Conservation (phyloP, 2,888 invertebrate genomes). For the Anticlea derivata region DNA sequence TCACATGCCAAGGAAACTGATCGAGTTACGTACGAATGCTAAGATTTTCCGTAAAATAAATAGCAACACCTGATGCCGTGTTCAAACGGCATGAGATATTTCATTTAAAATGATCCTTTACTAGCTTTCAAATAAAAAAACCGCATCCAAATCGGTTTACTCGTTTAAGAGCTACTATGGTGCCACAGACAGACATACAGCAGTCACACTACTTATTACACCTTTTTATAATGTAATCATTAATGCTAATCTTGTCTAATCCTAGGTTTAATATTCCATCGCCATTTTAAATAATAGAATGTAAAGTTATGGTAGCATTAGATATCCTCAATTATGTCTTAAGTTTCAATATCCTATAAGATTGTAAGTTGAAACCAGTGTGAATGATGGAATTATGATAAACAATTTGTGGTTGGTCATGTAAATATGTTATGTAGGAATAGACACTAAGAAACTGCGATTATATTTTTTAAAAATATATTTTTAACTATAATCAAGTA, state of each 20-base stretch:
- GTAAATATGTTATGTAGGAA: slow-evolving; percentile 70
- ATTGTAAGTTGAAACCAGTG: slow-evolving; percentile 2
- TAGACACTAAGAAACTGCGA: slow-evolving; percentile 56
- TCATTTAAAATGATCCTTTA: no score
- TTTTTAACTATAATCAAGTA: slow-evolving; percentile 43
- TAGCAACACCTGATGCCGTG: no score
- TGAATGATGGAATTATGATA: slow-evolving; percentile 15
- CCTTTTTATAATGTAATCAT: neutral
- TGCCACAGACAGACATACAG: no score
- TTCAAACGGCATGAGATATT: no score
- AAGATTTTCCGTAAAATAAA: no score
- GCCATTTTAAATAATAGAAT: slow-evolving; percentile 12
- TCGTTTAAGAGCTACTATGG: no score
- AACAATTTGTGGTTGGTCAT: slow-evolving; percentile 47
- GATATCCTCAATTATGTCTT: slow-evolving; percentile 11
- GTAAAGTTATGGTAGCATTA: slow-evolving; percentile 4
- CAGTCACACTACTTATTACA: no score
- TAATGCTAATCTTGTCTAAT: slow-evolving; percentile 13
- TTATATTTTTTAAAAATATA: slow-evolving; percentile 70
- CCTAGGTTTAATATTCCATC: slow-evolving; percentile 12
- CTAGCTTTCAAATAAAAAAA: no score
- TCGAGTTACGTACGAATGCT: no score
- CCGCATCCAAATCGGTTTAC: no score
- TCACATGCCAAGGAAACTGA: no score
- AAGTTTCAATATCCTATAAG: slow-evolving; percentile 10